A percentile compares a stretch with the other conserved stretches of the same genome.
Evolutionary conservation across 2,888 invertebrate genomes (phyloP).

Genomic region (Trachelus stipa): DNA sequence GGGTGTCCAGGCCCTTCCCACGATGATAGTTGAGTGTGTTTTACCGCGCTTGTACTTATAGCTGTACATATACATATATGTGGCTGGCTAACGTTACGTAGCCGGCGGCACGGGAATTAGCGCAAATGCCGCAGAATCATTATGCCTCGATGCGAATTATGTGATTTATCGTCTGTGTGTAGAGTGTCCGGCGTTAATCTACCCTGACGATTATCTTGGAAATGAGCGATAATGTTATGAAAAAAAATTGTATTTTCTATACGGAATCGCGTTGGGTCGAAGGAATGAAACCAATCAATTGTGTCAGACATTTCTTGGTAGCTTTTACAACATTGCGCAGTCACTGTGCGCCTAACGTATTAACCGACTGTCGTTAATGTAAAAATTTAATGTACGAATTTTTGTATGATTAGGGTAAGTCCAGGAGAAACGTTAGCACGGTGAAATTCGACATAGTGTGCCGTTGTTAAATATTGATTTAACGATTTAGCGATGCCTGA

Average conservation of each 20-base stretch:
- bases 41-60: not conserved
- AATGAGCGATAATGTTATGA: slow-evolving; percentile 46
- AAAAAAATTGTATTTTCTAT: not conserved
- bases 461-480: not conserved
- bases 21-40: slow-evolving; percentile 27
- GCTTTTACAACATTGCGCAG: not conserved
- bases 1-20: slow-evolving; percentile 52
- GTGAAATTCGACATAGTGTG: not conserved
- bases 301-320: not conserved
- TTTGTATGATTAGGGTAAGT: not conserved
- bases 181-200: not conserved
- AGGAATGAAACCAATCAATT: not conserved
- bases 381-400: not conserved
- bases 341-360: not conserved
- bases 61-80: not conserved
- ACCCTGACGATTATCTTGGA: not conserved
- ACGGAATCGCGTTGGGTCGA: not conserved
- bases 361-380: not conserved
- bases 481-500: not conserved
- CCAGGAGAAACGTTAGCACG: not conserved
- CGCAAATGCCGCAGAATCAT: slow-evolving; percentile 42
- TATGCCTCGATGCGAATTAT: slow-evolving; percentile 45
- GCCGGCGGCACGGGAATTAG: slow-evolving; percentile 44
- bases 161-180: slow-evolving; percentile 44
- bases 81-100: slow-evolving; percentile 8